Conservation (phyloP, 2,888 invertebrate genomes). For the Hemaris fuciformis region DNA sequence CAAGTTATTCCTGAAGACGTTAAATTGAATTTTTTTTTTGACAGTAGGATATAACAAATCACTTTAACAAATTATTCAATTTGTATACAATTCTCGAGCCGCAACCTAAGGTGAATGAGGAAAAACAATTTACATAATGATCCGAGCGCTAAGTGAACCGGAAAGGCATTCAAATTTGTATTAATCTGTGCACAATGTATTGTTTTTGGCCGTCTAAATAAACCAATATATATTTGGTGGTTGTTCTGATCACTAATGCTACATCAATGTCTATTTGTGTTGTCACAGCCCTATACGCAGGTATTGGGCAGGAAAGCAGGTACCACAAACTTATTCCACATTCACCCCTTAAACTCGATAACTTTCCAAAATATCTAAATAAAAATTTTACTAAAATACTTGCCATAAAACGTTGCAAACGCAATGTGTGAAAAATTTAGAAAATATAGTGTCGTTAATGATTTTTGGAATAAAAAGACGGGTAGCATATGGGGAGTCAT, state of each 20-base stretch:
- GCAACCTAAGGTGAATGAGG: background rate
- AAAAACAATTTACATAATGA: conserved; percentile 9
- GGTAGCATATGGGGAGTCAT: background rate
- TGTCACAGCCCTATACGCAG: too few species aligned
- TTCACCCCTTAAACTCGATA: too few species aligned
- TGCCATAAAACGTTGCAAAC: background rate
- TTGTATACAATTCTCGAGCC: conserved; percentile 3
- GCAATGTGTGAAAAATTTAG: background rate
- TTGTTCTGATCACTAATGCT: too few species aligned
- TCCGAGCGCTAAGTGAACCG: background rate
- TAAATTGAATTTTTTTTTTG: background rate
- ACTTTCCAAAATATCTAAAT: too few species aligned
- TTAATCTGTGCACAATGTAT: background rate
- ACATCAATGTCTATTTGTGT: too few species aligned
- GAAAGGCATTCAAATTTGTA: background rate
- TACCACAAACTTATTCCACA: too few species aligned
- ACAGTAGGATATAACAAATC: background rate
- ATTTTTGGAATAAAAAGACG: background rate
- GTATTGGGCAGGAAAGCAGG: too few species aligned
- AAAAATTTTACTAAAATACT: background rate
- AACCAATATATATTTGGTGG: too few species aligned
- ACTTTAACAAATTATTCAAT: conserved; percentile 3
- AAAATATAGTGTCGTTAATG: background rate
- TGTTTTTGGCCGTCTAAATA: too few species aligned
- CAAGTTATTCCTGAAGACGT: background rate